These are phyloP conservation scores for Allacma fusca DNA, from an alignment of 2,888 invertebrate genomes.

Conservation along the genomic window DNA sequence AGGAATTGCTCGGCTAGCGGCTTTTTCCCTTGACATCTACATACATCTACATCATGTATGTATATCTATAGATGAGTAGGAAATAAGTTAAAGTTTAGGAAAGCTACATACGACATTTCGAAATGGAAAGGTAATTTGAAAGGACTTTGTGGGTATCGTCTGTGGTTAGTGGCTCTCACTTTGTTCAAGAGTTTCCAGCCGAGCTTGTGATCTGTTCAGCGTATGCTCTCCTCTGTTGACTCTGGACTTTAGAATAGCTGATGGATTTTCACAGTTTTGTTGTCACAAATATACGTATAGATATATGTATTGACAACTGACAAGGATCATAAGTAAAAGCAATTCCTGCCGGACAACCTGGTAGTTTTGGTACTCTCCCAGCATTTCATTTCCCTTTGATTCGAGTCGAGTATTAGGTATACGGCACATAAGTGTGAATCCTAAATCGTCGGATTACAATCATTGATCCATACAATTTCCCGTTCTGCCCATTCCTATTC, in stretches of 20 bases:
- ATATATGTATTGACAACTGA: not conserved
- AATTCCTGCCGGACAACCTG: not conserved
- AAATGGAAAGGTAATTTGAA: not conserved
- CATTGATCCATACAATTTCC: constrained; percentile 43
- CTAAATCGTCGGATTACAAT: constrained; percentile 43
- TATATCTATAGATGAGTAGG: too few species aligned
- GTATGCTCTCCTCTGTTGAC: constrained; percentile 29
- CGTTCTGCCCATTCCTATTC: constrained; percentile 11
- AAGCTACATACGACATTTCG: too few species aligned
- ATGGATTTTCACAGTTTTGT: constrained; percentile 44
- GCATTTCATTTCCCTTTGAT: not conserved
- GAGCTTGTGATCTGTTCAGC: not conserved
- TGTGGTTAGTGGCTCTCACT: not conserved
- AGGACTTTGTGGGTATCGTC: not conserved
- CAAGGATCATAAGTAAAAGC: not conserved
- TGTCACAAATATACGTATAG: constrained; percentile 11
- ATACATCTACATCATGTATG: too few species aligned
- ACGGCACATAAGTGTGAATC: constrained; percentile 1
- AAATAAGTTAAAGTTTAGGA: too few species aligned
- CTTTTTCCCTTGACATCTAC: too few species aligned
- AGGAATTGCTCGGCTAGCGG: too few species aligned
- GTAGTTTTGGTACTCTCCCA: not conserved
- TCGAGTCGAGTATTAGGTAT: not conserved
- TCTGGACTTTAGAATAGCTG: constrained; percentile 45
- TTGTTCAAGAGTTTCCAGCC: not conserved